Conservation (phyloP, 2,888 invertebrate species). For the Drosophila longiperda region DNA sequence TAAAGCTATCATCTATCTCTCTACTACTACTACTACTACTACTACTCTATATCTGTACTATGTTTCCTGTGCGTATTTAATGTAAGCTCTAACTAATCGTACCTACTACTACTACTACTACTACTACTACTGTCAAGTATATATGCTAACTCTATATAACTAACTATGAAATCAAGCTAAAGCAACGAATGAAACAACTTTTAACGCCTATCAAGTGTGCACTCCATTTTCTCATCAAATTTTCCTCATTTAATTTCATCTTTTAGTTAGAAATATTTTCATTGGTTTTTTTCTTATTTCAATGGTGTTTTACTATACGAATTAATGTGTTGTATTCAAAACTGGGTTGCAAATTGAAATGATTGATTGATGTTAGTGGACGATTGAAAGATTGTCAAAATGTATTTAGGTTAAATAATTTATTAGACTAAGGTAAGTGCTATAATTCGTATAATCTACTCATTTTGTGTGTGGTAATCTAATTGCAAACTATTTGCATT, state of each 20-base stretch:
- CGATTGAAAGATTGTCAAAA: slow-evolving; percentile 33
- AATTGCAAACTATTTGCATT: slow-evolving; percentile 58
- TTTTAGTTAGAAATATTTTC: slow-evolving; percentile 22
- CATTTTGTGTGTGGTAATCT: slow-evolving; percentile 58
- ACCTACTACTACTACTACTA: not conserved
- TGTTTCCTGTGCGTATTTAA: slow-evolving; percentile 49
- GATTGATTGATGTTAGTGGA: slow-evolving; percentile 60
- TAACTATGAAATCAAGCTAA: slow-evolving; percentile 24
- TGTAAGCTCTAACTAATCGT: slow-evolving; percentile 45
- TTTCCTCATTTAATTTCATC: slow-evolving; percentile 32
- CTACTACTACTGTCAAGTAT: slow-evolving; percentile 6
- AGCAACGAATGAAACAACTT: slow-evolving; percentile 45
- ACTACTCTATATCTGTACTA: slow-evolving; percentile 35
- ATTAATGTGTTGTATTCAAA: slow-evolving; percentile 53
- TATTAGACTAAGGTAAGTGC: slow-evolving; percentile 73
- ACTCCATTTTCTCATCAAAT: slow-evolving; percentile 64
- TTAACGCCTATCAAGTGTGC: slow-evolving; percentile 57
- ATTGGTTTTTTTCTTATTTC: slow-evolving; percentile 17
- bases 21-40: slow-evolving; percentile 11
- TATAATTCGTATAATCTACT: slow-evolving; percentile 50
- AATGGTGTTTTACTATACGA: slow-evolving; percentile 17
- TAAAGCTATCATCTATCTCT: slow-evolving; percentile 35
- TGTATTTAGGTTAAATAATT: slow-evolving; percentile 55
- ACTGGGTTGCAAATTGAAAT: slow-evolving; percentile 49
- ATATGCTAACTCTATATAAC: slow-evolving; percentile 25